Percentiles rank a stretch among this genome's conserved stretches.
These are phyloP conservation scores for Nyctibius grandis DNA, from an alignment of 2,797 vertebrate genomes.

Conservation along the genomic window DNA sequence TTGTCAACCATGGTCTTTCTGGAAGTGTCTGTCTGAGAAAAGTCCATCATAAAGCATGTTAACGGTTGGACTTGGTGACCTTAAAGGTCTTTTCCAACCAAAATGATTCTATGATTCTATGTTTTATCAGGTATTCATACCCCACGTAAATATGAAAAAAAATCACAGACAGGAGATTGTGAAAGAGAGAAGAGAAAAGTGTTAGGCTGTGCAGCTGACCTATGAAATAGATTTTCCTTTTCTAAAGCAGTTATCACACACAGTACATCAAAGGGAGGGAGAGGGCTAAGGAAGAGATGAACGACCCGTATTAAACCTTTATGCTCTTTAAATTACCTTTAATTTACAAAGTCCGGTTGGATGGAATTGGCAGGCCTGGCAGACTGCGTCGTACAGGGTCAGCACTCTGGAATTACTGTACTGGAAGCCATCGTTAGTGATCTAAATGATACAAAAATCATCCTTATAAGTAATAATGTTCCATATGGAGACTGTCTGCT, in stretches of 20 bases:
- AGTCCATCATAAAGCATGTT: background rate
- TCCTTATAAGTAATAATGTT: conserved; percentile 37
- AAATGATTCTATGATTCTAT: too few species aligned
- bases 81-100: too few species aligned
- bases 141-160: background rate
- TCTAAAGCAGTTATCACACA: conserved; percentile 5
- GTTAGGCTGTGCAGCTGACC: background rate
- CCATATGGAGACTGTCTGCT: conserved; percentile 53
- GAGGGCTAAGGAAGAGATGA: conserved; percentile 44
- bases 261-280: conserved; percentile 8
- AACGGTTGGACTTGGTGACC: too few species aligned
- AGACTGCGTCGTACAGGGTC: conserved; percentile 78
- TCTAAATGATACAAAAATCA: conserved; percentile 64
- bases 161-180: background rate
- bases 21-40: background rate
- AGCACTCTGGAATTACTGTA: conserved; percentile 77
- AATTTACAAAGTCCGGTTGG: conserved; percentile 81
- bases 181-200: background rate
- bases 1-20: background rate
- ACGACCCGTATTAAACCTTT: conserved; percentile 30
- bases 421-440: conserved; percentile 80
- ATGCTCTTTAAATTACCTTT: conserved; percentile 81
- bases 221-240: conserved; percentile 34
- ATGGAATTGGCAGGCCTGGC: conserved; percentile 78
- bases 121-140: background rate